Evolutionary conservation across 2,888 invertebrate genomes (phyloP), one percentile per base, ranked within the genome.

Genomic region (Pseudococcus jackbeardsleyi): DNA sequence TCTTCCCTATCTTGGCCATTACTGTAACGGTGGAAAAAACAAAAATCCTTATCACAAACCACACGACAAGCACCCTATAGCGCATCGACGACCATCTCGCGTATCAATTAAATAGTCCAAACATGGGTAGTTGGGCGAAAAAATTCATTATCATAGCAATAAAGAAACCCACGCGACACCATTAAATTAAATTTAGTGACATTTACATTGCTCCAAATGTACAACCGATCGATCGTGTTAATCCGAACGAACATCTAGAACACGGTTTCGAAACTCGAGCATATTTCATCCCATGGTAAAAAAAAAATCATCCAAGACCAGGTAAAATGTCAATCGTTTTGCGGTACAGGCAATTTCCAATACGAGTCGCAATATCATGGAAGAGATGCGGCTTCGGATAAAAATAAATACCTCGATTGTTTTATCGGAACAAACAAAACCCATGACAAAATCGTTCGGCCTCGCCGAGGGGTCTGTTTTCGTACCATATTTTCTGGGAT

Each of bases 341-440:
- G 50, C 77, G 77, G 22, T 77, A 39, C 17, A 15, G 33, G 7
- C 50, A 50, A 50, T 50, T 15, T 50, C 15, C 15, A 11, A 17
- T 50, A 50, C 15, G 17, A 50, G 50, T 77, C 39, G 64, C 64
- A 64, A 64, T 64, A 64, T 19, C 19, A 5, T 5, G 5, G 15
- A 19, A 19, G 26, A 64, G 64, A 64, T 64, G 19, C 64, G 19
- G 19, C 22, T 64, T 19, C 39, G 39, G 77, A 77, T 77, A 77
- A 77, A 77, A 50, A 26, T 26, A 19, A 3, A 3, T 33, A 33
- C 1, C 26, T 33, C 54, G 84, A 85, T 85, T 85, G 84, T 85
- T 85, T 85, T 85, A 85, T 54, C 84, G 84, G 84, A 85, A 85
- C 84, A 85, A 85, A 85, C 84, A 85, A 54, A 85, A 54, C 33